phyloP scores from a whole-genome alignment of 35 echinoderm and acorn worm species.

The Lytechinus variegatus region DNA sequence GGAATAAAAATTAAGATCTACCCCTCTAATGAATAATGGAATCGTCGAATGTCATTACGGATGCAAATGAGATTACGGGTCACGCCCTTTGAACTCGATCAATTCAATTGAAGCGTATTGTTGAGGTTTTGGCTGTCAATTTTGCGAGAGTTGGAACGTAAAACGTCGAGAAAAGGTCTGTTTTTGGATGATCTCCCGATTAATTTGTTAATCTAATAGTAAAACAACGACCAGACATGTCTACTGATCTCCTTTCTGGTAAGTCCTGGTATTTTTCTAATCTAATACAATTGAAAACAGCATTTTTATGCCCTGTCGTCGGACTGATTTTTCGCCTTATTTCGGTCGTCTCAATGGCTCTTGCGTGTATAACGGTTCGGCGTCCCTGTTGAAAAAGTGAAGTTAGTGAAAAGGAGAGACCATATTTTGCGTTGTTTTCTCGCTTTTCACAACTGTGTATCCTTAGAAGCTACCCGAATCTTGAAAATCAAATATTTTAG shows the following conservation, averaged over 20 bases:
- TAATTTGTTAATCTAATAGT: not conserved
- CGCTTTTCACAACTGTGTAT: not conserved
- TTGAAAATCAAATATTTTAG: not conserved
- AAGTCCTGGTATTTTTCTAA: not conserved
- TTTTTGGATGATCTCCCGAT: not conserved
- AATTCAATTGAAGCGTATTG: not conserved
- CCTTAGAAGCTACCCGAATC: not conserved
- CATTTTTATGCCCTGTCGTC: not conserved
- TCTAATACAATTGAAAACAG: not conserved
- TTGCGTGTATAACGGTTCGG: not conserved
- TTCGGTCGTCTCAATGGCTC: not conserved
- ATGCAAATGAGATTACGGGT: conserved; percentile 15
- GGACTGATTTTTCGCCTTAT: not conserved
- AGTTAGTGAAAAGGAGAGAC: not conserved
- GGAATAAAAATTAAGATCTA: not conserved
- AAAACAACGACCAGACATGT: not conserved
- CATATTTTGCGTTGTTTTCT: not conserved
- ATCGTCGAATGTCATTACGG: not conserved
- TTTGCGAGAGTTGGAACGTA: not conserved
- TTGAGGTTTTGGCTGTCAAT: conserved; percentile 19
- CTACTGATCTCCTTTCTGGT: not conserved
- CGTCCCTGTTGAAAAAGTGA: not conserved
- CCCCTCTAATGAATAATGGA: conserved; percentile 5
- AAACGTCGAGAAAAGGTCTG: not conserved
- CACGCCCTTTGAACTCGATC: conserved; percentile 25